Percentiles rank a stretch among this genome's conserved stretches.
phyloP scores from a whole-genome alignment of 2,888 invertebrate species.

The Dusona sp. region DNA sequence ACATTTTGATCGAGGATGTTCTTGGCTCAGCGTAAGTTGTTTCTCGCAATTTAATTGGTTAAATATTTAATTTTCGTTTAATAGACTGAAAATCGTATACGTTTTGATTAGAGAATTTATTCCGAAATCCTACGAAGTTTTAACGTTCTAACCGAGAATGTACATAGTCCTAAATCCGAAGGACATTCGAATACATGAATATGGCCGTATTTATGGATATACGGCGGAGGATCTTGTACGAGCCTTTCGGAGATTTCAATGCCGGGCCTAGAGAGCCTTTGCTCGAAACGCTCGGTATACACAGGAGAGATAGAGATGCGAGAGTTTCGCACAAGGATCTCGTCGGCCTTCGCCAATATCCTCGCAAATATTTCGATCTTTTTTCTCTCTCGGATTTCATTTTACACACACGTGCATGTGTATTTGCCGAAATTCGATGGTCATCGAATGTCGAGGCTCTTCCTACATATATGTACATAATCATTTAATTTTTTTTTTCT shows the following conservation, averaged over 20 bases:
- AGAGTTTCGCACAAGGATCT: slow-evolving; percentile 32
- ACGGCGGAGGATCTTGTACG: slow-evolving; percentile 21
- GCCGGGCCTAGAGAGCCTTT: slow-evolving; percentile 37
- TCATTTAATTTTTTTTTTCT: background rate
- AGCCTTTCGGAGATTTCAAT: slow-evolving; percentile 67
- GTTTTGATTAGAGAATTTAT: background rate
- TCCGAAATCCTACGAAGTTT: background rate
- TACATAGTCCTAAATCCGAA: slow-evolving; percentile 9
- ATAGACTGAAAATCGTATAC: background rate
- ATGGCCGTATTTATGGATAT: slow-evolving; percentile 2
- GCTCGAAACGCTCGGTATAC: slow-evolving; percentile 1
- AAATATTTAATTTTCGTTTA: background rate
- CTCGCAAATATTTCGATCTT: slow-evolving; percentile 48
- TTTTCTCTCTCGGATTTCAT: slow-evolving; percentile 16
- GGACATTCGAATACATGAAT: background rate
- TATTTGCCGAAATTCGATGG: slow-evolving; percentile 45
- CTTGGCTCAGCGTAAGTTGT: slow-evolving; percentile 57
- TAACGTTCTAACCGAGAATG: background rate
- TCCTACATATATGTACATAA: slow-evolving; percentile 30
- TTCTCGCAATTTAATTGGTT: background rate
- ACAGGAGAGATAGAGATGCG: slow-evolving; percentile 1
- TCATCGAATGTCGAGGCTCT: slow-evolving; percentile 63
- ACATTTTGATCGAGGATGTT: slow-evolving; percentile 55
- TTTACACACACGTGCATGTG: slow-evolving; percentile 6
- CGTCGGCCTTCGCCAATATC: slow-evolving; percentile 59